Base-by-base conservation (phyloP, 2,797 vertebrate species). In the Holocentrus rufus region DNA sequence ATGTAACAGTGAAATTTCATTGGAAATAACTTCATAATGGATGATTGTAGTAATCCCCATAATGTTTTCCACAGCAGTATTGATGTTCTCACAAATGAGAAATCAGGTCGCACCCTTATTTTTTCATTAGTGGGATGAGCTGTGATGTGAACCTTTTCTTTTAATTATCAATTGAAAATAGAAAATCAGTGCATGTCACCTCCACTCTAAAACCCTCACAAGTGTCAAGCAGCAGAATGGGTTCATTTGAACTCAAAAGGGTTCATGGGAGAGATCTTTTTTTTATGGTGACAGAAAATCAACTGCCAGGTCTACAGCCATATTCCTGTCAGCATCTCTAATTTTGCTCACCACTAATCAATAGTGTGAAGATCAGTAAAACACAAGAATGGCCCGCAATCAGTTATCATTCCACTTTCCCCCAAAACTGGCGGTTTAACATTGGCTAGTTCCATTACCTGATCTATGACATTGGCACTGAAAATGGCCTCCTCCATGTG, bases 401-500 rank as follows among this genome's bases (percentile, higher is more conserved):
- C 1, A 64, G 34, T 31, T 55, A 54, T 47, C 47, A n/a, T 36
- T 34, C 31, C 18, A 52, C 5, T 52, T 52, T 52, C 50, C n/a
- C 46, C 17, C 25, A 56, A 30, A 54, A 25, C 13, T 54, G 52
- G 11, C 23, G 7, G 5, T 27, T 14, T 14, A 14, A 54, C 23
- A 36, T 36, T 6, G 9, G 55, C 44, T 64, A 20, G 72, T 62
- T 13, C 15, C 62, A 7, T 89, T 90, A 96, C 96, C 95, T 96
- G 97, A 87, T 98, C 97, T 60, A 96, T 95, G 79, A 96, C 88
- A 7, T 93, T 95, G 83, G 96, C 95, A 80, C 95, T 96, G 74
- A 96, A 95, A 91, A 96, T 95, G 85, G 96, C 96, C 92, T 98
- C 97, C 80, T 98, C 97, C 95, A 95, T 95, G 85, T 95, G 96